Base-by-base conservation (phyloP, 2,797 vertebrate species). In the Melopsittacus undulatus region DNA sequence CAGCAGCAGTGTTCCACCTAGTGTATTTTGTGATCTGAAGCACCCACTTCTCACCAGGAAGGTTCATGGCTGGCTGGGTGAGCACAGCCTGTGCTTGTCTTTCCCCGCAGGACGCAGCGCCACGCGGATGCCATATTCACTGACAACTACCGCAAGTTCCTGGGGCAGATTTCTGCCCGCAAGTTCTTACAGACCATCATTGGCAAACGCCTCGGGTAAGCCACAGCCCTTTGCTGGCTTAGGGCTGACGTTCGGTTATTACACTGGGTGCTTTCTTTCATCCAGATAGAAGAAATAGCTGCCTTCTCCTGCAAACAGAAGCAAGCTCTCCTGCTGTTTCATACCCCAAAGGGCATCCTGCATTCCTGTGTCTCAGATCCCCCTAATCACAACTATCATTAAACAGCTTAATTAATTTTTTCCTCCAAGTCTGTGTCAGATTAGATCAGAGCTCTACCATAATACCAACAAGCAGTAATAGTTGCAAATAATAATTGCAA, bases 91-190 rank as follows among this genome's bases (percentile, higher is more conserved):
- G 8, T 46, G 29, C 52, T 83, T 77, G 49, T 88, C 51, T 80
- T 11, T 70, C 51, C 52, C 69, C 26, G 51, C 70, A 99, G 99
- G 97, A 98, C 95, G 67, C 98, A 98, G 82, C 98, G 99, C 87
- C 98, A 99, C 0, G 99, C 99, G 9, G 99, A 99, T 5, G 99
- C 99, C 96, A 98, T 99, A 96, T 99, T 99, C 91, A 99, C 98
- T 2, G 99, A 99, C 97, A 98, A 98, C 95, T 99, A 99, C 97
- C 98, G 99, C 92, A 99, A 99, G 80, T 98, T 99, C 91, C 98
- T 99, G 94, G 98, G 98, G 56, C 99, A 99, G 94, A 98, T 99
- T 90, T 99, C 98, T 1, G 99, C 99, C 89, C 98, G 99, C 83
- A 99, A 99, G 94, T 98, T 99, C 90, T 98, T 99, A 30, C 98